Percentiles rank a stretch among this genome's conserved stretches.
phyloP scores from a whole-genome alignment of 1,140 invertebrate genomes.

The Euwallacea fornicatus region DNA sequence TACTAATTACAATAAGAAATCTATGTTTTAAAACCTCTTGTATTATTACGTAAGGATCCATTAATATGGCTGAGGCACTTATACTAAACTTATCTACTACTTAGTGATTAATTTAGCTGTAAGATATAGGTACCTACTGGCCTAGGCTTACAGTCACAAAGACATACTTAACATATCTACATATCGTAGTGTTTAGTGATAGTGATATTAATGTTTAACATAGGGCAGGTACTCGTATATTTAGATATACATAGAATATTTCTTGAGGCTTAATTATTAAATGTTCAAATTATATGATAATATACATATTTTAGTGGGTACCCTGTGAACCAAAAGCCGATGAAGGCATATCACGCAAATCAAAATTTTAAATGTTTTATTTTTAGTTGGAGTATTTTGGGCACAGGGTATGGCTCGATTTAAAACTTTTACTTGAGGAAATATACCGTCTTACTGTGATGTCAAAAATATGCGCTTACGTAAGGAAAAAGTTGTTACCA shows the following conservation, averaged over 20 bases:
- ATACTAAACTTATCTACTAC: conserved; percentile 13
- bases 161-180: conserved; percentile 9
- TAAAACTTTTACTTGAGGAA: conserved; percentile 17
- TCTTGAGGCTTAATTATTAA: not conserved
- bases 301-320: too few species aligned
- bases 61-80: conserved; percentile 32
- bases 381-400: not conserved
- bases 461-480: conserved; percentile 24
- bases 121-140: conserved; percentile 10
- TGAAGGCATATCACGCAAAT: too few species aligned
- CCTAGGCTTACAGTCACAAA: conserved; percentile 13
- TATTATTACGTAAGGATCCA: conserved; percentile 15
- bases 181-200: conserved; percentile 1
- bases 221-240: not conserved
- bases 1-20: conserved; percentile 5
- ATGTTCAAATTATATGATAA: too few species aligned
- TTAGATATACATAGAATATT: conserved; percentile 4
- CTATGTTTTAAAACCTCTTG: conserved; percentile 19
- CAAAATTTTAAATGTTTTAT: not conserved
- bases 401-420: not conserved
- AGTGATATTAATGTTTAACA: not conserved
- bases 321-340: too few species aligned
- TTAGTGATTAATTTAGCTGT: conserved; percentile 9
- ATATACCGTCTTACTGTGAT: conserved; percentile 34
- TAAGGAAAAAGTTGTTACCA: conserved; percentile 16